A percentile compares a stretch with the other conserved stretches of the same genome.
These are phyloP conservation scores for Cephus spinipes DNA, from an alignment of 2,888 invertebrate genomes.

Conservation along the genomic window DNA sequence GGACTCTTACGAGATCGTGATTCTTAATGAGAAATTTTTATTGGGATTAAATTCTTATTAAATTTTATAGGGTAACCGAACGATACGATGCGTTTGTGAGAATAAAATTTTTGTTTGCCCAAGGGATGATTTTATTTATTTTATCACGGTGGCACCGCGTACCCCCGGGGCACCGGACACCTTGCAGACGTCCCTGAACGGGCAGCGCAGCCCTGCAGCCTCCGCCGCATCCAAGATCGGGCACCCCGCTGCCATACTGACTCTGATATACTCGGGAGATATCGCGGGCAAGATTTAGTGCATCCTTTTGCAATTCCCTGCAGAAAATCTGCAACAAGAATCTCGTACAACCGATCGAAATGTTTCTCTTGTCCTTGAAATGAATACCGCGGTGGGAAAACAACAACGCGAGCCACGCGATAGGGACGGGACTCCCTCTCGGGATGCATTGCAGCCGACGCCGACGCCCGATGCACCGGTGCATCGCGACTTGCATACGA, in stretches of 20 bases:
- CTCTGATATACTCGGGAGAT: conserved; percentile 64
- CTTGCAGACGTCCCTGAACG: too few species aligned
- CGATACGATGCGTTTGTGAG: too few species aligned
- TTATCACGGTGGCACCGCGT: too few species aligned
- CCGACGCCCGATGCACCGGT: conserved; percentile 1
- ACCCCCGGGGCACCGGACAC: too few species aligned
- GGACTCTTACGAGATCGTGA: too few species aligned
- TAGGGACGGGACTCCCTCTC: conserved; percentile 24
- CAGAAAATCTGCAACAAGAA: conserved; percentile 60
- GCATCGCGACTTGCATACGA: conserved; percentile 11
- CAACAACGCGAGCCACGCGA: conserved; percentile 46
- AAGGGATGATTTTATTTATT: too few species aligned
- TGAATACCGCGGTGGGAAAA: conserved; percentile 59
- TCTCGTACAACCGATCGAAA: conserved; percentile 64
- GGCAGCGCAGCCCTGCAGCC: too few species aligned
- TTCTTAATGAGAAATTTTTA: too few species aligned
- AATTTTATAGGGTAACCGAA: too few species aligned
- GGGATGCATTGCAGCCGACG: conserved; percentile 8
- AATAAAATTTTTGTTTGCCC: too few species aligned
- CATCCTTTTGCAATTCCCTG: conserved; percentile 49
- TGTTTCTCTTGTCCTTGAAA: conserved; percentile 63
- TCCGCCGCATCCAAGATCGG: conserved; percentile 38
- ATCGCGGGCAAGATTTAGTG: conserved; percentile 63
- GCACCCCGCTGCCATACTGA: conserved; percentile 65
- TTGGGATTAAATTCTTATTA: too few species aligned